phyloP scores from a whole-genome alignment of 2,113 vertebrate genomes.

The Rhinichthys klamathensis region DNA sequence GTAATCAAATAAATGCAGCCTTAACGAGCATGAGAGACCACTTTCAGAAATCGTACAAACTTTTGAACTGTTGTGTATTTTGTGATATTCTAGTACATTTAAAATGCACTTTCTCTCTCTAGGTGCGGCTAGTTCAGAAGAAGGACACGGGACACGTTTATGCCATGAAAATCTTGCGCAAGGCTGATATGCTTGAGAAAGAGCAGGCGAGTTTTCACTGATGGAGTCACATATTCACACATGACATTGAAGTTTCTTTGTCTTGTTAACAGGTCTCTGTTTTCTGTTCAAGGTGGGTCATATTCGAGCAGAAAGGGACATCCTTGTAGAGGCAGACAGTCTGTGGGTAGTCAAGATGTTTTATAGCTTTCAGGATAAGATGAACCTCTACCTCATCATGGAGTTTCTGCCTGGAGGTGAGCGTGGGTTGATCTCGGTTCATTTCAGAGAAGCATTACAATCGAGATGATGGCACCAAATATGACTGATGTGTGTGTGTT shows the following conservation, averaged over 20 bases:
- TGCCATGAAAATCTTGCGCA: slow-evolving; percentile 98
- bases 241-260: neutral
- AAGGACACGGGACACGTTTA: slow-evolving; percentile 98
- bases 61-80: neutral
- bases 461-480: neutral
- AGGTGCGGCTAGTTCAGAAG: slow-evolving; percentile 98
- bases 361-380: slow-evolving; percentile 98
- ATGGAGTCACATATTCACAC: neutral
- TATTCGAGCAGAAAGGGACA: slow-evolving; percentile 95
- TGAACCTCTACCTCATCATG: slow-evolving; percentile 99
- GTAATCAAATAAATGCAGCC: too few species aligned
- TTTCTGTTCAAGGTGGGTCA: slow-evolving; percentile 85
- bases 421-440: neutral
- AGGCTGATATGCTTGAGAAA: slow-evolving; percentile 98
- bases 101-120: slow-evolving; percentile 21
- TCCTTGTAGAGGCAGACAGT: slow-evolving; percentile 97
- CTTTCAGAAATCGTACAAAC: too few species aligned
- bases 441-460: neutral
- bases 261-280: neutral
- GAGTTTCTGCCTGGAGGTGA: slow-evolving; percentile 98
- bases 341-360: slow-evolving; percentile 99
- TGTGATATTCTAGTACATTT: neutral
- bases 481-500: neutral
- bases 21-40: too few species aligned
- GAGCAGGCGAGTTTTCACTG: slow-evolving; percentile 83